These are phyloP conservation scores for Valencia hispanica DNA, from an alignment of 2,797 vertebrate genomes.

Conservation along the genomic window DNA sequence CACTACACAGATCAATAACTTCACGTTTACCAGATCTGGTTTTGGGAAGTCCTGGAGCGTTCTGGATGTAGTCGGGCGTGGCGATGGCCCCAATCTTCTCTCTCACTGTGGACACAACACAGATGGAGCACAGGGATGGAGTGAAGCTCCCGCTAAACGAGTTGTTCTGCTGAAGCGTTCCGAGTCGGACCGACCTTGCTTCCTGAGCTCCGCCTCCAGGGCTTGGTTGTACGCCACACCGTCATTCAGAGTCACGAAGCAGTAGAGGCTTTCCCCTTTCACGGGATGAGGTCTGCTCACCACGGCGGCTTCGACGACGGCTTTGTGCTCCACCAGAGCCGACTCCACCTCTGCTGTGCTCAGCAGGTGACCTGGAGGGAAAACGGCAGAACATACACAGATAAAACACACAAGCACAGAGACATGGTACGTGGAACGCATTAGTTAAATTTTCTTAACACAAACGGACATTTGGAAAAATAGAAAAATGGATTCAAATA, in stretches of 20 bases:
- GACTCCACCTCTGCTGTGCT: conserved; percentile 97
- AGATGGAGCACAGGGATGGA: background rate
- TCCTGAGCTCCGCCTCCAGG: conserved; percentile 87
- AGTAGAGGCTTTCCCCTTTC: conserved; percentile 97
- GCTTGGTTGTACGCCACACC: conserved; percentile 82
- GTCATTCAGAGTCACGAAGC: conserved; percentile 91
- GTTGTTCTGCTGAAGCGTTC: too few species aligned
- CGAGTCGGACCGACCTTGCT: conserved; percentile 82
- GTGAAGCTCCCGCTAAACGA: too few species aligned
- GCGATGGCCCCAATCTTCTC: conserved; percentile 97
- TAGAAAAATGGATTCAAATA: too few species aligned
- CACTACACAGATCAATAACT: background rate
- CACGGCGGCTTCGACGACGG: conserved; percentile 89
- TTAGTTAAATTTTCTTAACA: too few species aligned
- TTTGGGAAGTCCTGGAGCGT: conserved; percentile 93
- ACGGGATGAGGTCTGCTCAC: conserved; percentile 91
- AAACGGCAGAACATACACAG: background rate
- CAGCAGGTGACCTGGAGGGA: conserved; percentile 87
- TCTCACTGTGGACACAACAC: conserved; percentile 82
- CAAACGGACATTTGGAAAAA: too few species aligned
- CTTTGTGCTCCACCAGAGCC: conserved; percentile 87
- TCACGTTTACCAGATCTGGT: conserved; percentile 87
- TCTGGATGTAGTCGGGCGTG: conserved; percentile 97
- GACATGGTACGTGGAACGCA: too few species aligned
- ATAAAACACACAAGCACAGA: too few species aligned